Conservation (phyloP, 1,140 invertebrate species). For the Chymomyza costata region DNA sequence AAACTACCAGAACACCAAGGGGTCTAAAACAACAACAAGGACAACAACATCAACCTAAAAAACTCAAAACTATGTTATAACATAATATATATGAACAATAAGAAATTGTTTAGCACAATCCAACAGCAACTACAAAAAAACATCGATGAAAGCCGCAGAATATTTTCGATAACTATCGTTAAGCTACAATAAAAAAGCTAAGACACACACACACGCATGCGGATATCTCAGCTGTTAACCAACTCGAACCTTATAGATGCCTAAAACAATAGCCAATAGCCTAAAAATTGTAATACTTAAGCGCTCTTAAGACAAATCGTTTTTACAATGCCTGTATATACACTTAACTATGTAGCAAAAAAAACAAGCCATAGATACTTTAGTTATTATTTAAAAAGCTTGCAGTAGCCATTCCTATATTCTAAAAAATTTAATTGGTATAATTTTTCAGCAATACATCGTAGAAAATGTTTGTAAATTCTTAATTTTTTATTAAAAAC, state of each 20-base stretch:
- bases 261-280: slow-evolving; percentile 20
- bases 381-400: slow-evolving; percentile 68
- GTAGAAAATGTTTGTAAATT: no score
- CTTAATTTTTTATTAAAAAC: no score
- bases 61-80: slow-evolving; percentile 1
- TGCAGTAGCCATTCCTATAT: slow-evolving; percentile 58
- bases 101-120: no score
- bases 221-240: neutral
- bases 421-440: no score
- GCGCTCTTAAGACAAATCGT: slow-evolving; percentile 50
- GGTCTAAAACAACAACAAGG: slow-evolving; percentile 17
- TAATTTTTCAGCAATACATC: no score
- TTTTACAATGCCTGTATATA: slow-evolving; percentile 55
- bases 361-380: slow-evolving; percentile 60
- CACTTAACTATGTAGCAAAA: slow-evolving; percentile 42
- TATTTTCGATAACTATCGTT: slow-evolving; percentile 2
- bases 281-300: slow-evolving; percentile 55
- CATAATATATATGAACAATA: neutral
- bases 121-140: no score
- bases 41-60: slow-evolving; percentile 3
- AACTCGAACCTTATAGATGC: no score
- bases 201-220: slow-evolving; percentile 4
- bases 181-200: slow-evolving; percentile 1
- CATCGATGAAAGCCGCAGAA: no score
- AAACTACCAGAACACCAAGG: slow-evolving; percentile 12